Percentiles rank a stretch among this genome's conserved stretches.
These are phyloP conservation scores for Lucilia sericata DNA, from an alignment of 1,140 invertebrate species.

Conservation along the genomic window DNA sequence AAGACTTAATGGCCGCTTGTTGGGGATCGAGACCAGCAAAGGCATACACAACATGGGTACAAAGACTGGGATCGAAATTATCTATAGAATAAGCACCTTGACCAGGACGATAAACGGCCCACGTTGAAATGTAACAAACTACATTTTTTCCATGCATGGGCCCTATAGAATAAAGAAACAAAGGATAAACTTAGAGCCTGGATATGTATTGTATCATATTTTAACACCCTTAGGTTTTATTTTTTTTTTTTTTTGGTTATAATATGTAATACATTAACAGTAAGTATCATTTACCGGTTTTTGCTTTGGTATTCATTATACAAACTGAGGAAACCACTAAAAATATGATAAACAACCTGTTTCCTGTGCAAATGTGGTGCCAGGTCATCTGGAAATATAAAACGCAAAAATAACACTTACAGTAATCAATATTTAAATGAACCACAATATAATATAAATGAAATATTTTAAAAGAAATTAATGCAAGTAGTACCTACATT, in stretches of 20 bases:
- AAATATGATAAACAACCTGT: slow-evolving; percentile 42
- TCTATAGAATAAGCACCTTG: slow-evolving; percentile 76
- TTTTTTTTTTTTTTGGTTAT: background rate
- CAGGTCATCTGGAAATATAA: slow-evolving; percentile 39
- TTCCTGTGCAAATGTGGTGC: slow-evolving; percentile 42
- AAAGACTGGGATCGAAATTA: slow-evolving; percentile 81
- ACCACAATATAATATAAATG: too few relatives aligned
- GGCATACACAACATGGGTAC: slow-evolving; percentile 89
- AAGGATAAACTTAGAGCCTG: background rate
- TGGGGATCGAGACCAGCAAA: slow-evolving; percentile 83
- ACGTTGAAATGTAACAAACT: slow-evolving; percentile 83
- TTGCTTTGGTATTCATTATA: slow-evolving; percentile 38
- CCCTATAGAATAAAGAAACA: slow-evolving; percentile 57
- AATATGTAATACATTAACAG: background rate
- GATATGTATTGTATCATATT: background rate
- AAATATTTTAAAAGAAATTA: too few relatives aligned
- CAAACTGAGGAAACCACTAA: slow-evolving; percentile 35
- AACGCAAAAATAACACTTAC: background rate
- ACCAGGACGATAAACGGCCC: slow-evolving; percentile 79
- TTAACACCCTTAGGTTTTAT: background rate
- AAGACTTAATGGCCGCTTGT: slow-evolving; percentile 74
- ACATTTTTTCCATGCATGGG: slow-evolving; percentile 75
- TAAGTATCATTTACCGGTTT: slow-evolving; percentile 44
- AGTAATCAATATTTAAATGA: too few relatives aligned
- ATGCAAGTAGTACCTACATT: too few relatives aligned